Evolutionary conservation across 1,140 invertebrate species (phyloP).

Genomic region (Adoxophyes honmai): DNA sequence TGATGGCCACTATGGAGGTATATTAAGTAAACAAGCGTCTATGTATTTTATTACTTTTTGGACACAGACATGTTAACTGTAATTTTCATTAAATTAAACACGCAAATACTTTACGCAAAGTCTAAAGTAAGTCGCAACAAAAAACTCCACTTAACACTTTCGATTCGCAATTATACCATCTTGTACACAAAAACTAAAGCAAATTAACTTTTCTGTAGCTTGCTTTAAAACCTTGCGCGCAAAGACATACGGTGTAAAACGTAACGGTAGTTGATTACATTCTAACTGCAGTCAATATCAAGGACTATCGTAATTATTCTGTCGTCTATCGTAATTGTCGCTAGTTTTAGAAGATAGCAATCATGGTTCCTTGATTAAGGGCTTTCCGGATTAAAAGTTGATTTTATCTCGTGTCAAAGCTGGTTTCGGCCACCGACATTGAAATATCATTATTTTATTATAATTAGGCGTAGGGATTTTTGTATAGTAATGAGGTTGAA

Average conservation of each 20-base stretch:
- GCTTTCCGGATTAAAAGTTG: no score
- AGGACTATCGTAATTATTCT: conserved; percentile 8
- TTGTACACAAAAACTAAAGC: neutral
- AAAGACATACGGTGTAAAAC: neutral
- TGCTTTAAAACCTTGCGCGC: neutral
- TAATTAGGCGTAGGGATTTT: no score
- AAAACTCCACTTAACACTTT: conserved; percentile 5
- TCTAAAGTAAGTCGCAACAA: neutral
- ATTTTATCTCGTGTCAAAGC: no score
- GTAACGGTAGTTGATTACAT: neutral
- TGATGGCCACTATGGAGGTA: no score
- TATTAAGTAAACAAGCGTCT: no score
- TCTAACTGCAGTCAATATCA: conserved; percentile 14
- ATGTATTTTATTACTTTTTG: no score
- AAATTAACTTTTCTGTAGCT: neutral
- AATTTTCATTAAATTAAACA: no score
- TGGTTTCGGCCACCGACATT: no score
- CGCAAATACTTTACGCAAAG: neutral
- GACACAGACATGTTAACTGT: no score
- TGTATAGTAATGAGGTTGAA: no score
- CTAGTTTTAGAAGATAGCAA: neutral
- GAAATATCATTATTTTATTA: no score
- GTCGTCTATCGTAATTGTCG: conserved; percentile 2
- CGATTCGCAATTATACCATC: conserved; percentile 4
- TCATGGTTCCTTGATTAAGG: no score